Evolutionary conservation across 37 sponge, comb jelly and placozoan species (phyloP).

Genomic region (Ephydatia muelleri): DNA sequence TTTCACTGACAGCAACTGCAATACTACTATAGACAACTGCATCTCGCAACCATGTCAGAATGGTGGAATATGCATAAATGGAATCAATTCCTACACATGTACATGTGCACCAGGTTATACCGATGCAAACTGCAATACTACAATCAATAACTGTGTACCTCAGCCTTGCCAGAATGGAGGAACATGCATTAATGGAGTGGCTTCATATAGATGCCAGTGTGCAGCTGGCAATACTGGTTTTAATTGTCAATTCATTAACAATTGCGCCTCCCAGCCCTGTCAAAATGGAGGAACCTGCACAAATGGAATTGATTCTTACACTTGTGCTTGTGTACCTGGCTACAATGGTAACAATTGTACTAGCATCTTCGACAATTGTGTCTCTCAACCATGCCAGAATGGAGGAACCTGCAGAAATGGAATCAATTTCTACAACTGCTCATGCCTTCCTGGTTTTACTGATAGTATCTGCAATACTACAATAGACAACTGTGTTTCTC

Average conservation of each 20-base stretch:
- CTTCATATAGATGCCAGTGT: not conserved
- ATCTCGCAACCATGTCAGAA: not conserved
- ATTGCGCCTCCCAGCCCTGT: conserved; percentile 37
- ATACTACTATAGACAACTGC: too few species aligned
- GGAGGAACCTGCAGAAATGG: conserved; percentile 29
- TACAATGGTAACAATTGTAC: conserved; percentile 63
- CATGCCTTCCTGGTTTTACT: conserved; percentile 48
- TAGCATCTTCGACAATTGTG: conserved; percentile 32
- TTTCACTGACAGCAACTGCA: too few species aligned
- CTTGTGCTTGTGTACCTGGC: conserved; percentile 35
- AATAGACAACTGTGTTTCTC: conserved; percentile 26
- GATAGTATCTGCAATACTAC: conserved; percentile 47
- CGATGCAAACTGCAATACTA: too few species aligned
- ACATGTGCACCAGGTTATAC: too few species aligned
- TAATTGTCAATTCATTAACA: conserved; percentile 1
- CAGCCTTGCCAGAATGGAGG: too few species aligned
- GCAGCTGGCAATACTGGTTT: too few species aligned
- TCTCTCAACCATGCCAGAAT: conserved; percentile 49
- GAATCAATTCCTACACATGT: too few species aligned
- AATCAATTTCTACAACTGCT: conserved; percentile 18
- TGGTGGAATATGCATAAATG: too few species aligned
- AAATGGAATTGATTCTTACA: conserved; percentile 16
- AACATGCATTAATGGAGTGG: not conserved
- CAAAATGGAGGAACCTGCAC: conserved; percentile 56
- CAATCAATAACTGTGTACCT: too few species aligned